Base-by-base conservation (phyloP, 2,888 invertebrate species). In the Agriotes lineatus region DNA sequence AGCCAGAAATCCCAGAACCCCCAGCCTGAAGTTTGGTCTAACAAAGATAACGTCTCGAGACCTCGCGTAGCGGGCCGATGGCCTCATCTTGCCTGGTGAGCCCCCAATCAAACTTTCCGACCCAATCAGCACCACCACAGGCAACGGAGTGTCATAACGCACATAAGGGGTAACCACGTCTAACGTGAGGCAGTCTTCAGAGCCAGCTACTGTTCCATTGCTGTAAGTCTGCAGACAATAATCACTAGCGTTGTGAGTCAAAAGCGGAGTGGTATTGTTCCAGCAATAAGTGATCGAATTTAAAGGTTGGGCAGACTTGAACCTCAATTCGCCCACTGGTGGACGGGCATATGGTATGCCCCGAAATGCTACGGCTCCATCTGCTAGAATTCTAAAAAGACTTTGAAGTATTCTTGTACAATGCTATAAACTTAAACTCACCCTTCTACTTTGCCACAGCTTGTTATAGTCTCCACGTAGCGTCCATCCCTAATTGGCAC, bases 1-100 rank as follows among this genome's bases (percentile, higher is more conserved):
- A 0, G 96, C 91, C 54, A 96, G 85, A 81, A 96, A 96, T 2
- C 97, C 97, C 63, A 84, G 71, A 4, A 78, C 81, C 0, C 84
- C 84, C 42, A 84, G 67, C 22, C 96, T 89, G 84, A 96, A 96
- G 80, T 96, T 95, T 2, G 96, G 95, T 70, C 93, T 88, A 1
- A 96, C 96, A 80, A 94, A 94, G 5, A 96, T 91, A 1, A 95
- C 91, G 80, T 95, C 93, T 68, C 92, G 90, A 1, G 91, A 90
- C 50, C 90, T 88, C 0, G 95, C 91, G 71, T 95, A 90, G 42
- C 91, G 86, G 0, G 94, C 90, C 0, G 93, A 93, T 0, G 96
- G 95, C 73, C 91, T 88, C 75, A 88, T 85, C 69, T 87, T 87
- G 2, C 92, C 91, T 0, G 94, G 92, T 5, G 93, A 90, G 0